A percentile compares a stretch with the other conserved stretches of the same genome.
Conservation (phyloP, 2,888 invertebrate genomes). For the Aleiodes testaceus region DNA sequence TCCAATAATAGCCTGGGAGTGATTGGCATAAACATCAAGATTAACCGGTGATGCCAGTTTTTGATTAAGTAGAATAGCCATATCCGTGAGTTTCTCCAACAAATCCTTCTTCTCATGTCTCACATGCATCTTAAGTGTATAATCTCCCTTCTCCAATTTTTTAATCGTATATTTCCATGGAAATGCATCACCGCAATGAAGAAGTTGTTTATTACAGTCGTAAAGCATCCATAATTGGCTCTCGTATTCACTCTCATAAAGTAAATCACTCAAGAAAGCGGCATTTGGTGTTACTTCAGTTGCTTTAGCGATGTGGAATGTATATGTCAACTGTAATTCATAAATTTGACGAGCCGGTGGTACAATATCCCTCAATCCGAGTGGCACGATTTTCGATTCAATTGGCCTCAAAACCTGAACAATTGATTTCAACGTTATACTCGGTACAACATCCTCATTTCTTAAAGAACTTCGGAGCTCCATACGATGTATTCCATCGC, state of each 20-base stretch:
- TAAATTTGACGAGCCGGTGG: conserved; percentile 93
- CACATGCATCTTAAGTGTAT: conserved; percentile 88
- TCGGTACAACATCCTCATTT: conserved; percentile 86
- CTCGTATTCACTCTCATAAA: conserved; percentile 97
- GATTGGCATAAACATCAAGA: conserved; percentile 84
- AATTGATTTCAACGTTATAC: conserved; percentile 82
- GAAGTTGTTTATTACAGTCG: conserved; percentile 89
- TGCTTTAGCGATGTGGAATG: conserved; percentile 86
- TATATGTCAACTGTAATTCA: conserved; percentile 90
- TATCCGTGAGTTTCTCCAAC: conserved; percentile 89
- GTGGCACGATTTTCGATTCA: conserved; percentile 86
- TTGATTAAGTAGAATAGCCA: conserved; percentile 83
- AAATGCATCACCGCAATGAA: conserved; percentile 92
- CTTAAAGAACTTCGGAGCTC: conserved; percentile 80
- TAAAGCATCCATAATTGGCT: conserved; percentile 98
- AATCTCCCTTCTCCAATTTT: conserved; percentile 97
- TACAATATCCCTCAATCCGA: conserved; percentile 88
- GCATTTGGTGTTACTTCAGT: conserved; percentile 88
- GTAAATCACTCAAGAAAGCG: conserved; percentile 86
- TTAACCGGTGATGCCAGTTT: conserved; percentile 82
- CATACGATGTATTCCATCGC: conserved; percentile 83
- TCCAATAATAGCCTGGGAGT: conserved; percentile 81
- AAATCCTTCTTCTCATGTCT: conserved; percentile 91
- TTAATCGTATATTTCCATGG: conserved; percentile 85
- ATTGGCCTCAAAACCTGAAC: conserved; percentile 85